Evolutionary conservation across 2,113 vertebrate genomes (phyloP), one percentile per base, ranked within the genome.

Genomic region (Salvelinus alpinus): DNA sequence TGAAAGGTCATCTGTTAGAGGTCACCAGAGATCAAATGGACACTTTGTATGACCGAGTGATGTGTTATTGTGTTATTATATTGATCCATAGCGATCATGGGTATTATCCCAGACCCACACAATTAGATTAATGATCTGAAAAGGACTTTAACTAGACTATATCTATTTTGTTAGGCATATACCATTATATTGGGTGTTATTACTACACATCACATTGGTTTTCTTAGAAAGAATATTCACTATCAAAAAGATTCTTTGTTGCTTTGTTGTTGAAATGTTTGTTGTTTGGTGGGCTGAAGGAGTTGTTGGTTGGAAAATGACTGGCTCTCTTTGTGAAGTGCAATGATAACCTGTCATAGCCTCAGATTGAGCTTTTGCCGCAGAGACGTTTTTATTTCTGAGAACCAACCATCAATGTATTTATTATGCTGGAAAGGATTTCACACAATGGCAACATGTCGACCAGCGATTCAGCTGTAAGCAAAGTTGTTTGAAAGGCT

Each of bases 291-390:
- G 66, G 73, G 72, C 68, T 60, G 64, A 62, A 20, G 73, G 72
- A 79, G 5, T n/a, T 9, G 4, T 20, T 47, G 64, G 59, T 62
- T 24, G n/a, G 59, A 34, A 5, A 38, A 34, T 4, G 16, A 54
- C 25, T 70, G 20, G 13, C 74, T 54, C 5, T 29, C 16, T 75
- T 78, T 78, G 72, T 20, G n/a, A 78, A 84, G 54, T 74, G 71
- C 80, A 86, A 88, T 88, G 84, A 83, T 79, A 86, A 82, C 81
- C 85, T 85, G 84, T 84, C 87, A 85, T 72, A 78, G 16, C 71
- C 70, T 77, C 29, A 72, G 47, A 66, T 82, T 68, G n/a, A 24
- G n/a, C 78, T 72, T 73, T 14, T 72, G 47, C 6, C 65, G 70
- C 75, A 67, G 25, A 75, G 38, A 44, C 38, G 29, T 75, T 70